Percentiles rank a stretch among this genome's conserved stretches.
phyloP scores from a whole-genome alignment of 2,888 invertebrate species.

The Eristalis intricaria region DNA sequence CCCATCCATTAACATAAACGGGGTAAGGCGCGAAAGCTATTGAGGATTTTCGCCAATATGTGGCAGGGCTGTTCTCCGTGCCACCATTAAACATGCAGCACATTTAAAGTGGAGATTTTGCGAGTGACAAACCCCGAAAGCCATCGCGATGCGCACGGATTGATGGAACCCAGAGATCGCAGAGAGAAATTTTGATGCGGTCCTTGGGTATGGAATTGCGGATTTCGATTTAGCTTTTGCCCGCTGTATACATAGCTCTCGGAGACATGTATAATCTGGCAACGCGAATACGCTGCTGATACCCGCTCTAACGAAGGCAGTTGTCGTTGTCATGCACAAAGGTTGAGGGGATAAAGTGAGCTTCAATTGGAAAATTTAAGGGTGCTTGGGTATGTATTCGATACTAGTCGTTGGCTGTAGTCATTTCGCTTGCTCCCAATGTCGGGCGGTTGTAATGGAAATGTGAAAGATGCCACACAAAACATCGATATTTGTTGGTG shows the following conservation, averaged over 20 bases:
- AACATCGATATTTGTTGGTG: not conserved
- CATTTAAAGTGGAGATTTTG: slow-evolving; percentile 42
- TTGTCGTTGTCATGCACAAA: slow-evolving; percentile 18
- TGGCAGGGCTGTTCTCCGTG: slow-evolving; percentile 3
- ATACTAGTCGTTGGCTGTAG: not conserved
- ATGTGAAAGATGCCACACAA: not conserved
- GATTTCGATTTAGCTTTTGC: slow-evolving; percentile 39
- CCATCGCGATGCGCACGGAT: slow-evolving; percentile 6
- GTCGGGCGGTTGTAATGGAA: not conserved
- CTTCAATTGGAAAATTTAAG: slow-evolving; percentile 25
- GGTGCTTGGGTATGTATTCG: not conserved
- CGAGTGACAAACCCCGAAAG: slow-evolving; percentile 42
- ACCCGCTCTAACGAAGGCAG: not conserved
- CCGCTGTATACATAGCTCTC: slow-evolving; percentile 7
- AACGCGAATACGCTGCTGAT: slow-evolving; percentile 20
- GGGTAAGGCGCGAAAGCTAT: slow-evolving; percentile 22
- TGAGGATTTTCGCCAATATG: slow-evolving; percentile 24
- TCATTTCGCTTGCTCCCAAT: not conserved
- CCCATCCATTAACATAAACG: slow-evolving; percentile 44
- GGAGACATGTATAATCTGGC: slow-evolving; percentile 36
- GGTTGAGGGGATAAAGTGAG: slow-evolving; percentile 30
- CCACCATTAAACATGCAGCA: slow-evolving; percentile 54
- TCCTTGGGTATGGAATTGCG: slow-evolving; percentile 38
- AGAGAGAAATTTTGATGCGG: slow-evolving; percentile 34
- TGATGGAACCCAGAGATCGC: slow-evolving; percentile 27